Base-by-base conservation (phyloP, 2,113 vertebrate genomes). In the Zosterops japonicus region DNA sequence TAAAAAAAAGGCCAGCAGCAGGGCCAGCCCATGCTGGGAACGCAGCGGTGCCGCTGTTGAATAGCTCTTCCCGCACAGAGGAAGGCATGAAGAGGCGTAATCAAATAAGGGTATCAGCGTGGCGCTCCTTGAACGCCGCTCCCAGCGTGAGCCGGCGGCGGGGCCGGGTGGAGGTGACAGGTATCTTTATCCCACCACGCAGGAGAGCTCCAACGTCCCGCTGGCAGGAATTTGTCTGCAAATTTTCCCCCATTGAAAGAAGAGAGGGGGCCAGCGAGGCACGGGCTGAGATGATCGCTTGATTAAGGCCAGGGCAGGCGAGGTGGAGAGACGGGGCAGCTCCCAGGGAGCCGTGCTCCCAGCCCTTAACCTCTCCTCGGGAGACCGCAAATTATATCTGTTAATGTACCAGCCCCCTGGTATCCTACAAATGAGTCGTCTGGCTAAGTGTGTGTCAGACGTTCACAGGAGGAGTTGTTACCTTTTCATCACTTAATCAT, bases 181-280 rank as follows among this genome's bases (percentile, higher is more conserved):
- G 98, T 98, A 98, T 98, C 99, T 99, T 99, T 96, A 98, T 97
- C 96, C 96, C 31, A 92, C 98, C 97, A 98, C 8, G 42, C 98
- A 97, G 98, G 98, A 98, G 94, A 93, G 95, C 97, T 96, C 95
- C 96, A 95, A 97, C 93, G 14, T 98, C 99, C 99, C 60, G 99
- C 99, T 99, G 99, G 98, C 98, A 97, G 98, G 99, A 99, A 99
- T 99, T 99, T 99, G 98, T 99, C 95, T 94, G 98, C 98, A 98
- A 94, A 97, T 97, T 98, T 99, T 97, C 92, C 97, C 97, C 98
- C 98, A 98, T 99, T 98, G 98, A 97, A 95, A 95, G 68, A 95
- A 97, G 97, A 97, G 97, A 98, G 98, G 97, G 97, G 98, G 98
- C 98, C 97, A 91, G 94, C 90, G 91, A 98, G 98, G 98, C 77